These are phyloP conservation scores for Polia nebulosa DNA, from an alignment of 2,888 invertebrate genomes.

Conservation along the genomic window DNA sequence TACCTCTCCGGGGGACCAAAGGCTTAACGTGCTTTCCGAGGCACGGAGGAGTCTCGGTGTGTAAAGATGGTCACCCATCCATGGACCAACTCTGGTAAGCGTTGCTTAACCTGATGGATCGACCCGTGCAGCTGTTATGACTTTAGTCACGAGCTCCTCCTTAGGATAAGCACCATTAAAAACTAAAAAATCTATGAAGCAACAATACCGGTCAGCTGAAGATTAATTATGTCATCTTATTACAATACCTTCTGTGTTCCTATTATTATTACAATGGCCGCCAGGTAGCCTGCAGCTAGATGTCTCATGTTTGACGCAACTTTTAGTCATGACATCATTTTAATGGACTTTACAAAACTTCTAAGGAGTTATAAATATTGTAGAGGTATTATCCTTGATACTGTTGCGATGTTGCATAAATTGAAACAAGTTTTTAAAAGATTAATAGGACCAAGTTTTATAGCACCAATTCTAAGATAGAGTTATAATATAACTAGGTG, in stretches of 20 bases:
- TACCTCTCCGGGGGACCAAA: no score
- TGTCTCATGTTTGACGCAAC: conserved; percentile 35
- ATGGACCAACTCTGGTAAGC: no score
- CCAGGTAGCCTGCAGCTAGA: conserved; percentile 43
- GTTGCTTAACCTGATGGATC: no score
- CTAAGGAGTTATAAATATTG: conserved; percentile 50
- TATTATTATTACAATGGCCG: conserved; percentile 24
- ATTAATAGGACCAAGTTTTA: neutral
- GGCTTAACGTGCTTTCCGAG: no score
- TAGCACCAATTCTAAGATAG: neutral
- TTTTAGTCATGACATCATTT: conserved; percentile 48
- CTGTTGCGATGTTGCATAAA: conserved; percentile 17
- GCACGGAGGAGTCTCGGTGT: no score
- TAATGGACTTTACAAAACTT: conserved; percentile 39
- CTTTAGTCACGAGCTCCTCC: no score
- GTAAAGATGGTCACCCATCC: no score
- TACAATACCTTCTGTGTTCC: conserved; percentile 15
- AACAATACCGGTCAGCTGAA: neutral
- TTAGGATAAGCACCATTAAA: no score
- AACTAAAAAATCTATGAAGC: neutral
- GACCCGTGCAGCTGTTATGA: no score
- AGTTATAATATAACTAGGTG: neutral
- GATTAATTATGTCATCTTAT: conserved; percentile 51
- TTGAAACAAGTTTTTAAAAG: conserved; percentile 22
- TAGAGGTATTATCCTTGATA: conserved; percentile 34